Conservation (phyloP, 2,888 invertebrate genomes). For the Troglohyphantes excavatus region DNA sequence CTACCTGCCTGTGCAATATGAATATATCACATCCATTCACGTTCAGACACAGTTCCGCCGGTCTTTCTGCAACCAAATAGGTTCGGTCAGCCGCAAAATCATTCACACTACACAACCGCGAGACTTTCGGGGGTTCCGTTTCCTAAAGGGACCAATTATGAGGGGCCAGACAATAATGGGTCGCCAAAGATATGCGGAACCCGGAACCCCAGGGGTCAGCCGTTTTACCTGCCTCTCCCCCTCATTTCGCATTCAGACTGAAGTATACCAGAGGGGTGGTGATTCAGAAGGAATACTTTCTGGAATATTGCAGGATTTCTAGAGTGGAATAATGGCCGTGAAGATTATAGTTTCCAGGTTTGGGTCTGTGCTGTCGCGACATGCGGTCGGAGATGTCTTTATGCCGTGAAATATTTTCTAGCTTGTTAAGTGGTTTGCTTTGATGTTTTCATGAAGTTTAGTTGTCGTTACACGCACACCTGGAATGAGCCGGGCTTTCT, state of each 20-base stretch:
- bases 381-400: conserved; percentile 27
- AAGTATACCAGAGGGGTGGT: background rate
- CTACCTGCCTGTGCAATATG: background rate
- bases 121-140: conserved; percentile 5
- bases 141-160: conserved; percentile 60
- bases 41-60: conserved; percentile 29
- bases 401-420: conserved; percentile 1
- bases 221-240: background rate
- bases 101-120: background rate
- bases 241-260: background rate
- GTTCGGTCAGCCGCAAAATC: conserved; percentile 47
- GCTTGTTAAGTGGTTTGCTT: conserved; percentile 56
- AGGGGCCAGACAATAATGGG: conserved; percentile 18
- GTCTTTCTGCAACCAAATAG: background rate
- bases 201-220: conserved; percentile 15
- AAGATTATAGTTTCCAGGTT: background rate
- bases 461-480: background rate
- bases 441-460: background rate
- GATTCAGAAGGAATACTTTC: conserved; percentile 12
- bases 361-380: conserved; percentile 6
- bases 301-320: conserved; percentile 21
- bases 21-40: background rate
- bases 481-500: background rate
- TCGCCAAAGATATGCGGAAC: conserved; percentile 18
- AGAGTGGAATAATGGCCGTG: background rate